phyloP scores from a whole-genome alignment of 1,140 invertebrate species.

The Gonioctena quinquepunctata region DNA sequence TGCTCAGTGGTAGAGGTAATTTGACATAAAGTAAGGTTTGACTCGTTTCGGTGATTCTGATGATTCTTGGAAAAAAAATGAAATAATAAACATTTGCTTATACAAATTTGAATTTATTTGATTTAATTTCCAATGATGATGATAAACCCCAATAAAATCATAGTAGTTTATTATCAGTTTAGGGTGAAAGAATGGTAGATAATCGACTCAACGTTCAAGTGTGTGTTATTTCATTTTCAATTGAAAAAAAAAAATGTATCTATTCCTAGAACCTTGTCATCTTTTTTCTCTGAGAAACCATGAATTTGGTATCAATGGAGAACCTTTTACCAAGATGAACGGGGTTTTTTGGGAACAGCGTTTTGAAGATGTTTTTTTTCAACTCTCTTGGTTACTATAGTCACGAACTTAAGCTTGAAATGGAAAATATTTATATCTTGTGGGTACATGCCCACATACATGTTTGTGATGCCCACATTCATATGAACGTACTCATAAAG shows the following conservation, averaged over 20 bases:
- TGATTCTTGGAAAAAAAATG: no score
- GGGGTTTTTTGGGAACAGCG: not conserved
- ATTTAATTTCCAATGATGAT: no score
- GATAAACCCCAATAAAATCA: no score
- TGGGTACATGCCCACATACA: not conserved
- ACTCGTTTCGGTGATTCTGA: no score
- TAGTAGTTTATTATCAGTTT: no score
- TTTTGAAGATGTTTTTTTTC: not conserved
- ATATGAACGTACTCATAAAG: not conserved
- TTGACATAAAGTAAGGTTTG: no score
- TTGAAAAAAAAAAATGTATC: no score
- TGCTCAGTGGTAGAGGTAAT: not conserved
- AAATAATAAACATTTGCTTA: no score
- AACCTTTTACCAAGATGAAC: not conserved
- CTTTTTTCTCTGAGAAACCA: not conserved
- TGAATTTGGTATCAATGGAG: not conserved
- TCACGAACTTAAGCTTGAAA: not conserved
- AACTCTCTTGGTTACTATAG: not conserved
- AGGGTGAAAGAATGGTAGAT: no score
- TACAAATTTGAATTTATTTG: no score
- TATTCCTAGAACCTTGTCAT: not conserved
- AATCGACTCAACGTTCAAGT: no score
- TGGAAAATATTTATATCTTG: not conserved
- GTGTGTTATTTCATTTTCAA: no score
- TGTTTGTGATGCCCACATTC: not conserved